phyloP scores from a whole-genome alignment of 2,888 invertebrate species.

The Xestia rhomboidea region DNA sequence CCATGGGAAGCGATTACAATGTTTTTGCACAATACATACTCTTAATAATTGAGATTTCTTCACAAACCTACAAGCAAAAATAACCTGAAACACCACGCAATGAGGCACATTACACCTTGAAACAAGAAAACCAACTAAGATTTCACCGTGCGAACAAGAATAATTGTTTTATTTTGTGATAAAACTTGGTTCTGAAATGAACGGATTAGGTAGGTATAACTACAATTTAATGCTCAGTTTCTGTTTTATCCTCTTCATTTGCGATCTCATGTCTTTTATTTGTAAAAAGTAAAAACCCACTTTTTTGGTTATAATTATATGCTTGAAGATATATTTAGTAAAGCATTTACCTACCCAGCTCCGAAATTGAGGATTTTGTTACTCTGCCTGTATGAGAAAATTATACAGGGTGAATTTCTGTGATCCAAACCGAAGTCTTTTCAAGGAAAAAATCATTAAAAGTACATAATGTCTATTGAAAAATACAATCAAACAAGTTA shows the following conservation, averaged over 20 bases:
- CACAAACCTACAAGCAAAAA: conserved; percentile 47
- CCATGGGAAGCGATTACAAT: conserved; percentile 69
- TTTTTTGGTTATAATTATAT: conserved; percentile 3
- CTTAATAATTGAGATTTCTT: conserved; percentile 64
- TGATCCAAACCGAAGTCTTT: background rate
- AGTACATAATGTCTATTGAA: background rate
- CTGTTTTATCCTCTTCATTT: conserved; percentile 40
- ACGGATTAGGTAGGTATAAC: conserved; percentile 25
- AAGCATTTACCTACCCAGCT: background rate
- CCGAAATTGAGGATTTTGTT: background rate
- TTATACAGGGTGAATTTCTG: background rate
- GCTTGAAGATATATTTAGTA: background rate
- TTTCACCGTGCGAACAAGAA: conserved; percentile 66
- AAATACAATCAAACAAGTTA: conserved; percentile 11
- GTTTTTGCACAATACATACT: conserved; percentile 69
- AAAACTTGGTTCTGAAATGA: conserved; percentile 53
- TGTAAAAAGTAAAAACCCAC: conserved; percentile 36
- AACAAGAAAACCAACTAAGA: conserved; percentile 46
- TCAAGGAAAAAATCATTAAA: background rate
- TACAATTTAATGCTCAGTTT: conserved; percentile 14
- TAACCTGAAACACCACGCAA: conserved; percentile 41
- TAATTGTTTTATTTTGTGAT: conserved; percentile 59
- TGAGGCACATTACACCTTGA: conserved; percentile 33
- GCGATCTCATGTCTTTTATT: conserved; percentile 7
- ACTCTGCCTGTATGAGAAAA: background rate